Percentiles rank a stretch among this genome's conserved stretches.
phyloP scores from a whole-genome alignment of 2,113 vertebrate species.

The Cyanistes caeruleus region DNA sequence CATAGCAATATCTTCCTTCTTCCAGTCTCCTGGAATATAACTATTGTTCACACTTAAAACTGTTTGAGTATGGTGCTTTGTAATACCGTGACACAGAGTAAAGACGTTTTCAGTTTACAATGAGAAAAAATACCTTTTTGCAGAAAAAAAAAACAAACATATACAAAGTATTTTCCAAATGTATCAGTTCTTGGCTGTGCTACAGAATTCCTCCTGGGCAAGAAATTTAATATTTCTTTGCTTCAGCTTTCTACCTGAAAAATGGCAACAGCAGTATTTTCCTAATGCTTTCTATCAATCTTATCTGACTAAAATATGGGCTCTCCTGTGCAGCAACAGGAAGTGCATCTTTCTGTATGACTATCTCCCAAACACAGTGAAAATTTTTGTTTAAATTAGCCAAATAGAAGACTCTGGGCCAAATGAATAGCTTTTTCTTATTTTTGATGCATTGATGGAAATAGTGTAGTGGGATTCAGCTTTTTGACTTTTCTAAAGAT shows the following conservation, averaged over 20 bases:
- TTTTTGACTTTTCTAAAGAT: background rate
- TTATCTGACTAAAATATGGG: background rate
- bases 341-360: background rate
- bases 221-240: background rate
- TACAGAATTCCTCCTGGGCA: background rate
- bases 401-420: background rate
- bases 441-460: background rate
- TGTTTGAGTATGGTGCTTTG: background rate
- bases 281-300: background rate
- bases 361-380: background rate
- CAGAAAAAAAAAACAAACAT: background rate
- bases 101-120: background rate
- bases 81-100: background rate
- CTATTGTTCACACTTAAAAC: background rate
- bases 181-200: background rate
- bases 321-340: background rate
- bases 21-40: background rate
- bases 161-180: background rate
- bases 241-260: background rate
- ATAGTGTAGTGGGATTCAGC: background rate
- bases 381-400: background rate
- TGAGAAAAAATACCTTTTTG: background rate
- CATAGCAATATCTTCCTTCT: background rate
- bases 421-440: background rate
- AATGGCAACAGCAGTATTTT: background rate